phyloP scores from a whole-genome alignment of 1,140 invertebrate genomes.

The Branchinecta lynchi region DNA sequence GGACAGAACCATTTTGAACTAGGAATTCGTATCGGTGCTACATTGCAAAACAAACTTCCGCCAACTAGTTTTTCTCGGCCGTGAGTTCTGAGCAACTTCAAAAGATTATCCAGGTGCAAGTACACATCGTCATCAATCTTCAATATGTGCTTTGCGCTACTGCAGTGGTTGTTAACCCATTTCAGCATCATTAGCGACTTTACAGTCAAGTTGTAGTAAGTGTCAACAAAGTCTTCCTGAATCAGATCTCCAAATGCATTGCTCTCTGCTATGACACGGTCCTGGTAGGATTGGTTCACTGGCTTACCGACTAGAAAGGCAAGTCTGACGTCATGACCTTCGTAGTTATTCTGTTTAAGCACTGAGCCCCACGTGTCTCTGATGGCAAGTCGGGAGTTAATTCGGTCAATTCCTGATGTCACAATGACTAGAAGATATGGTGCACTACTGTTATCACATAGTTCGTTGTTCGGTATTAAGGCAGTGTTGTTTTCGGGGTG shows the following conservation, averaged over 20 bases:
- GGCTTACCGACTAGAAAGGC: slow-evolving; percentile 42
- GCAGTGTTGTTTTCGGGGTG: slow-evolving; percentile 48
- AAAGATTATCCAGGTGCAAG: slow-evolving; percentile 31
- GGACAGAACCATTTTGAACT: slow-evolving; percentile 62
- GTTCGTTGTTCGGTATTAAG: slow-evolving; percentile 35
- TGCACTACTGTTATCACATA: slow-evolving; percentile 23
- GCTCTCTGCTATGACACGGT: slow-evolving; percentile 41
- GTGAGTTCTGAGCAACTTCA: slow-evolving; percentile 19
- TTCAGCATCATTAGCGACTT: slow-evolving; percentile 75
- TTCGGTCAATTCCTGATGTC: slow-evolving; percentile 50
- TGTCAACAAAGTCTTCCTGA: slow-evolving; percentile 72
- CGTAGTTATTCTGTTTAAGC: not conserved
- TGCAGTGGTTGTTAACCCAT: slow-evolving; percentile 36
- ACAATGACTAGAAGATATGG: slow-evolving; percentile 51
- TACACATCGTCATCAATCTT: slow-evolving; percentile 41
- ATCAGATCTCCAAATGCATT: slow-evolving; percentile 62
- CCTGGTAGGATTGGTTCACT: slow-evolving; percentile 38
- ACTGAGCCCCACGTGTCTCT: slow-evolving; percentile 60
- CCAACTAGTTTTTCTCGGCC: slow-evolving; percentile 35
- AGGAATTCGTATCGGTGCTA: slow-evolving; percentile 48
- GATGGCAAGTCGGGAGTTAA: slow-evolving; percentile 48
- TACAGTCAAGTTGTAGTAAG: slow-evolving; percentile 80
- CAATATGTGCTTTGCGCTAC: slow-evolving; percentile 29
- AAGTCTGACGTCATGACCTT: slow-evolving; percentile 26
- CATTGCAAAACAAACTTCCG: slow-evolving; percentile 56